Base-by-base conservation (phyloP, 2,888 invertebrate genomes). In the Strigamia transsilvanica region DNA sequence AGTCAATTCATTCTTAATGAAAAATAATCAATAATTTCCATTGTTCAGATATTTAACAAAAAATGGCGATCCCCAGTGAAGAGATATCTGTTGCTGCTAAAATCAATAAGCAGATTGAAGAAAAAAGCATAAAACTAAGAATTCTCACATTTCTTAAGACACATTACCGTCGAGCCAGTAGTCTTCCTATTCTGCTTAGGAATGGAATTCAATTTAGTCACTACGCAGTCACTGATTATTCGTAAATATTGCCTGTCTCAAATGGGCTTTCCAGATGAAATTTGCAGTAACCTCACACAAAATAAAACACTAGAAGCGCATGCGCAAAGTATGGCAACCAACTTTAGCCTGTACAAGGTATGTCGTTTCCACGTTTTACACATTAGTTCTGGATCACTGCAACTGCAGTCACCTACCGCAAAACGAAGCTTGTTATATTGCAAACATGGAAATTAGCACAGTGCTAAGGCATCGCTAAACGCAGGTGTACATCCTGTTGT, bases 361-460 rank as follows among this genome's bases (percentile, higher is more conserved):
- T 2, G 32, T 7, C 3, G 3, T 2, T 10, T n/a, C n/a, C n/a
- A n/a, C n/a, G n/a, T n/a, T n/a, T n/a, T n/a, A n/a, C n/a, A n/a
- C n/a, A n/a, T 41, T 41, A 2, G 2, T 42, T 42, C 42, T 42
- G 42, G 42, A 42, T 42, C 15, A 34, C 34, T 34, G 7, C 4
- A 34, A 3, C 7, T 34, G 34, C 34, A 34, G 3, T 3, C 4
- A 34, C 7, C 34, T 5, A 3, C 7, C 3, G 34, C 3, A 34
- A 34, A 34, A 34, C 34, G n/a, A 34, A 34, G 34, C 96, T 0
- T n/a, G 90, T 92, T 0, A 96, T 96, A 73, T 91, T 94, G 7
- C 7, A 93, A 93, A 34, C 86, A 93, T 83, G 94, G 95, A 86
- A 97, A 96, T 34, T 34, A 34, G 34, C 34, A 34, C 34, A 7